phyloP scores from a whole-genome alignment of 2,797 vertebrate genomes.

The Kryptolebias ocellatus region DNA sequence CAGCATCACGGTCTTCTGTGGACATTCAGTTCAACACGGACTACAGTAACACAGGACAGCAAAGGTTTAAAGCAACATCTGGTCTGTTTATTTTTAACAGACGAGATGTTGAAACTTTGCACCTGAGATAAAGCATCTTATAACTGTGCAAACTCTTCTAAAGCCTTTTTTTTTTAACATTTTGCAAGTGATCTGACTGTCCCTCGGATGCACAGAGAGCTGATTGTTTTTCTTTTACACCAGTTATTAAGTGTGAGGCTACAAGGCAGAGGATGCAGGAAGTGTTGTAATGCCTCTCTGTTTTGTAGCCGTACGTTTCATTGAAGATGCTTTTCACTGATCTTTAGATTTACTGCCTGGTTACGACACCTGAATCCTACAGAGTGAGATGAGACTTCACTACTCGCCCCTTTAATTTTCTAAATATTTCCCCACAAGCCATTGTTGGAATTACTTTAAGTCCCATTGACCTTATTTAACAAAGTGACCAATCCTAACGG shows the following conservation, averaged over 20 bases:
- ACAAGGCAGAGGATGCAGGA: conserved; percentile 19
- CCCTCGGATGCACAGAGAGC: too few species aligned
- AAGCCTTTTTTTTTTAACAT: too few species aligned
- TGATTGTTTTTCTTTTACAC: too few species aligned
- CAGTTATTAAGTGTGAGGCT: conserved; percentile 12
- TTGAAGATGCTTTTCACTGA: conserved; percentile 76
- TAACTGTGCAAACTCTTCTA: not conserved
- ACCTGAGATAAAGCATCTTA: conserved; percentile 1
- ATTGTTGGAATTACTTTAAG: conserved; percentile 6
- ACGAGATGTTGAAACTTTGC: not conserved
- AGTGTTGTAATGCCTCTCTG: conserved; percentile 38
- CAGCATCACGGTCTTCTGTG: not conserved
- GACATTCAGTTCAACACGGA: not conserved
- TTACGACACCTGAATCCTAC: conserved; percentile 84
- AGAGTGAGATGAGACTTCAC: conserved; percentile 79
- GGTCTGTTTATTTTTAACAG: not conserved
- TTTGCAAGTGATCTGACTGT: too few species aligned
- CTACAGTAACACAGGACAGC: not conserved
- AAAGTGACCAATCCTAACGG: conserved; percentile 15
- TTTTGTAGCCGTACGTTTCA: conserved; percentile 64
- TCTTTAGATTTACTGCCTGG: conserved; percentile 86
- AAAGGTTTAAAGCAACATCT: not conserved
- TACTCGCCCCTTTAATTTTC: conserved; percentile 25
- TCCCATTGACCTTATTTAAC: conserved; percentile 13
- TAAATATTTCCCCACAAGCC: conserved; percentile 8